Conservation (phyloP, 2,113 vertebrate genomes). For the Nyctibius bracteatus region DNA sequence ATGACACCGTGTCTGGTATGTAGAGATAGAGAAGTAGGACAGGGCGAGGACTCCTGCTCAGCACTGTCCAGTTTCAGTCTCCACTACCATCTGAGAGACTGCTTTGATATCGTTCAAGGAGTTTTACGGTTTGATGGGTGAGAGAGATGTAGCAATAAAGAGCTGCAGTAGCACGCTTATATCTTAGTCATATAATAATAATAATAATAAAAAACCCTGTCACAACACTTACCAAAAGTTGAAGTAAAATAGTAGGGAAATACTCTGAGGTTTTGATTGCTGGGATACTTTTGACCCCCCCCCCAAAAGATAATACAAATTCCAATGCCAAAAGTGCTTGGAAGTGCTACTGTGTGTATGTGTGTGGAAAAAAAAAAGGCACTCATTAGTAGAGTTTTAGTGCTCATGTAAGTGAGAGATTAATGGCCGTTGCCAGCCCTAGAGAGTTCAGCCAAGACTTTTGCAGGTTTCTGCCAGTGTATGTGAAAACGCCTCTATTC, state of each 20-base stretch:
- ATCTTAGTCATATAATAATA: background rate
- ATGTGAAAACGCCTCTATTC: background rate
- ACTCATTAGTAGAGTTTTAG: background rate
- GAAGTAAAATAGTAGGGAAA: background rate
- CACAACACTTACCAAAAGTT: background rate
- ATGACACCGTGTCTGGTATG: accelerated
- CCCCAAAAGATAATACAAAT: background rate
- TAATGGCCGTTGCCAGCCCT: background rate
- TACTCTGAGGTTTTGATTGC: background rate
- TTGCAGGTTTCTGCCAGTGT: background rate
- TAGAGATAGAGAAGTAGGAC: background rate
- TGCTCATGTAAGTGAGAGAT: background rate
- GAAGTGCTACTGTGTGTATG: background rate
- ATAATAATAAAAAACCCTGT: background rate
- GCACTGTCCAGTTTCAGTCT: background rate
- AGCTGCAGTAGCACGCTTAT: background rate
- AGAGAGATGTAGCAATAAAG: background rate
- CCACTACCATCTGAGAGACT: background rate
- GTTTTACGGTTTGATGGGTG: background rate
- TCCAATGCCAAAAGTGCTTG: background rate
- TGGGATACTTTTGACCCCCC: background rate
- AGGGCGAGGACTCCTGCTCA: background rate
- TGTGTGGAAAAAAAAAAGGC: background rate
- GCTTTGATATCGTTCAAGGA: background rate
- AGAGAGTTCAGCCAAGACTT: background rate